A percentile compares a stretch with the other conserved stretches of the same genome.
phyloP scores from a whole-genome alignment of 2,113 vertebrate species.

The Microcebus lehilahytsara region DNA sequence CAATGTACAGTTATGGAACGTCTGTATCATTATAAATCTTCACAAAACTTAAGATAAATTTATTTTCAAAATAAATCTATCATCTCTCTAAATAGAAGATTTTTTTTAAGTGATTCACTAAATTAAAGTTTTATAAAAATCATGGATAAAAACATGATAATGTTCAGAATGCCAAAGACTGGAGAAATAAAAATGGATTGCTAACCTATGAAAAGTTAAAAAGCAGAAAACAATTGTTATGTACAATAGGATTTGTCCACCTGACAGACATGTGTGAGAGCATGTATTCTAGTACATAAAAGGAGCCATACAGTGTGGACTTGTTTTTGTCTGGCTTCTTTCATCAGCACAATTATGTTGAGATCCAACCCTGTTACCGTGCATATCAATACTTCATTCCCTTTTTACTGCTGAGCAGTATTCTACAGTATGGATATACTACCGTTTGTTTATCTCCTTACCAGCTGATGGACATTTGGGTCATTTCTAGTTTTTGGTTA shows the following conservation, averaged over 20 bases:
- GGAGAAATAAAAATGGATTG: not conserved
- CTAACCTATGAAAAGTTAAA: not conserved
- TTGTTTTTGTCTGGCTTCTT: not conserved
- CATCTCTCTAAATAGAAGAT: conserved; percentile 27
- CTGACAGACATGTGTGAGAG: not conserved
- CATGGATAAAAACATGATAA: not conserved
- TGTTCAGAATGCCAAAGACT: conserved; percentile 25
- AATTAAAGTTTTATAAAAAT: conserved; percentile 43
- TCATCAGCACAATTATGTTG: not conserved
- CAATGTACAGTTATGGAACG: not conserved
- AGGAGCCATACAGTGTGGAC: not conserved
- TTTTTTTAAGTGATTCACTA: not conserved
- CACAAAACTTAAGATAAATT: conserved; percentile 21
- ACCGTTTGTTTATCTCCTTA: not conserved
- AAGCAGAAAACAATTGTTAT: not conserved
- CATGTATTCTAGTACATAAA: too few species aligned
- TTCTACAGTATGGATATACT: not conserved
- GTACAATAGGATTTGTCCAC: not conserved
- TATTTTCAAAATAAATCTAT: conserved; percentile 43
- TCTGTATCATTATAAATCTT: not conserved
- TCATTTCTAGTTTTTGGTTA: not conserved
- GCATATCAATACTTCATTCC: not conserved
- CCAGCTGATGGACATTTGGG: not conserved
- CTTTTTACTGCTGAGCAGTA: not conserved
- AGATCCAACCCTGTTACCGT: not conserved